Conservation (phyloP, 2,888 invertebrate species). For the Cryptocheilus praepositus region DNA sequence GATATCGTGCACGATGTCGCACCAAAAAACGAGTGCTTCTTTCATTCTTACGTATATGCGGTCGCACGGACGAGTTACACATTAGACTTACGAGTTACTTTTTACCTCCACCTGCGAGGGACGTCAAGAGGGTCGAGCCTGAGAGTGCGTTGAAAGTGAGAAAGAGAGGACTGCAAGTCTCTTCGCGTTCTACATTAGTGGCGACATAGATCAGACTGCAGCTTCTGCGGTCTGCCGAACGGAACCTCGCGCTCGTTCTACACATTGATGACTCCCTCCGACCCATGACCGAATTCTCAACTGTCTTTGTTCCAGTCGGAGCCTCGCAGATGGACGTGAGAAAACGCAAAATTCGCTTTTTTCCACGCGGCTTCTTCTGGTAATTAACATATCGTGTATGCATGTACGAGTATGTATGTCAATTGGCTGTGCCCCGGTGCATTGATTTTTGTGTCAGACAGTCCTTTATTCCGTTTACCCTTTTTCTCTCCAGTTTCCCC, state of each 20-base stretch:
- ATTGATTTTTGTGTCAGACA: neutral
- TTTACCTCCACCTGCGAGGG: constrained; percentile 21
- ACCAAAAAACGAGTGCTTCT: constrained; percentile 5
- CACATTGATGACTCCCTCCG: neutral
- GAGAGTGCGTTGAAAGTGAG: too few relatives aligned
- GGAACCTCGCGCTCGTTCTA: too few relatives aligned
- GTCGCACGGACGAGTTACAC: constrained; percentile 41
- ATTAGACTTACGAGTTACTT: constrained; percentile 22
- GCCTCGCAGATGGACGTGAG: constrained; percentile 11
- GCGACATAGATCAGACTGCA: too few relatives aligned
- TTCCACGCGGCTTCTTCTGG: neutral
- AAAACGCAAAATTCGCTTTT: neutral
- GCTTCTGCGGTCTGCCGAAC: too few relatives aligned
- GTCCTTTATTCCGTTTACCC: neutral
- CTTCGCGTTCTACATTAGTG: too few relatives aligned
- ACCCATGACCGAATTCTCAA: neutral
- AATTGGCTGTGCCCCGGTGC: neutral
- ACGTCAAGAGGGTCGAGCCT: neutral
- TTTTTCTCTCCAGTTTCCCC: constrained; percentile 26
- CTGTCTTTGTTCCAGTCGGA: neutral
- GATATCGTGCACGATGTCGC: too few relatives aligned
- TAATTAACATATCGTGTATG: too few relatives aligned
- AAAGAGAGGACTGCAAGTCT: too few relatives aligned
- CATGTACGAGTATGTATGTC: neutral
- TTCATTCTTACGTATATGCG: constrained; percentile 45